Evolutionary conservation across 1,140 invertebrate species (phyloP).

Genomic region (Apocrypta bakeri): DNA sequence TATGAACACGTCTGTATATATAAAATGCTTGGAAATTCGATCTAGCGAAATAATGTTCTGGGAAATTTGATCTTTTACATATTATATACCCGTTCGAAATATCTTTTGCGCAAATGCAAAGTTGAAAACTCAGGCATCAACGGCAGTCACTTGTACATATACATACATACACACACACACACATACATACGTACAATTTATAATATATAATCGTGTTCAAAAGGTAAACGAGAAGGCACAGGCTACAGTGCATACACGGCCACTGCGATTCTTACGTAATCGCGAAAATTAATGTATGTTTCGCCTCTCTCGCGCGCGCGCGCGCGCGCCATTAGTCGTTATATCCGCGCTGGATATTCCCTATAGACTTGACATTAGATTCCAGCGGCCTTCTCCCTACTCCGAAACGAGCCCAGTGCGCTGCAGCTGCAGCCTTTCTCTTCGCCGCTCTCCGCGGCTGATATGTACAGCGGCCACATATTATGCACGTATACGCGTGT

Average conservation of each 20-base stretch:
- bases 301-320: constrained; percentile 17
- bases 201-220: too few relatives aligned
- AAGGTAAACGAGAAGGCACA: too few relatives aligned
- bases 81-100: constrained; percentile 14
- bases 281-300: constrained; percentile 30
- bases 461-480: too few relatives aligned
- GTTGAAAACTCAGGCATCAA: too few relatives aligned
- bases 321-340: constrained; percentile 13
- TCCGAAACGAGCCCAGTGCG: background rate
- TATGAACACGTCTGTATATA: background rate
- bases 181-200: too few relatives aligned
- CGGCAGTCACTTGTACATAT: too few relatives aligned
- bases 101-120: constrained; percentile 6
- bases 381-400: constrained; percentile 57
- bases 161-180: too few relatives aligned
- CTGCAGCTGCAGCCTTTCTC: constrained; percentile 64
- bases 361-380: constrained; percentile 66
- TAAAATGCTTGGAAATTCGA: constrained; percentile 34
- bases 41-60: constrained; percentile 27
- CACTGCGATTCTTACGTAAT: background rate
- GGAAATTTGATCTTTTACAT: constrained; percentile 19
- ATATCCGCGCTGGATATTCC: constrained; percentile 50
- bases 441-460: constrained; percentile 53
- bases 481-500: too few relatives aligned
- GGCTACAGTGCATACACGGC: too few relatives aligned